Percentiles rank a stretch among this genome's conserved stretches.
Conservation (phyloP, 2,888 invertebrate species). For the Ceratothoa steindachneri region DNA sequence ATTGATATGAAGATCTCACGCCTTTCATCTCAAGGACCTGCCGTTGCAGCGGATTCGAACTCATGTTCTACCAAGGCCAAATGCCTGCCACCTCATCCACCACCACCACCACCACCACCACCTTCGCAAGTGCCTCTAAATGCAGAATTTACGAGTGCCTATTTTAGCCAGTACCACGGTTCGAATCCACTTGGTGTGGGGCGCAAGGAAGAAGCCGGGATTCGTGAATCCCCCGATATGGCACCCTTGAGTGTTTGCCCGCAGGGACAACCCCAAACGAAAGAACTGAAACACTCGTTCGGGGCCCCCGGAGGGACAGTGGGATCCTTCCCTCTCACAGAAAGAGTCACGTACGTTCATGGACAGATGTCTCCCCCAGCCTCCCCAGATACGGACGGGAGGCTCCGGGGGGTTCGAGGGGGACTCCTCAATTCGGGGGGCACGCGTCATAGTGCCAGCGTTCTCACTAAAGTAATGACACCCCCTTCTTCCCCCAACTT, state of each 20-base stretch:
- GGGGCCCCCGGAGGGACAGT: background rate
- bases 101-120: no score
- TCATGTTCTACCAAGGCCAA: background rate
- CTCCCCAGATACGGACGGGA: slow-evolving; percentile 44
- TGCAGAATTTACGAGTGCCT: background rate
- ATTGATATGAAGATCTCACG: no score
- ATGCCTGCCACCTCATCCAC: background rate
- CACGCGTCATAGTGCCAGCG: slow-evolving; percentile 21
- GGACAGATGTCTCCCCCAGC: slow-evolving; percentile 48
- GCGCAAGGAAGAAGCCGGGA: background rate
- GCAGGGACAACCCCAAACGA: background rate
- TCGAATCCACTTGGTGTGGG: background rate
- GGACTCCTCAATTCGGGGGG: slow-evolving; percentile 15
- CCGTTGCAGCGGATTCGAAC: background rate
- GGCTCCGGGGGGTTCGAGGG: slow-evolving; percentile 23
- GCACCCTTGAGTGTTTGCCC: background rate
- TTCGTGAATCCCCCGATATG: background rate
- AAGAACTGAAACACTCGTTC: background rate
- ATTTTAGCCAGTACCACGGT: background rate
- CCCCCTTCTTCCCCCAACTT: slow-evolving; percentile 50
- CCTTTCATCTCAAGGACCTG: background rate
- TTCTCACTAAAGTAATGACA: slow-evolving; percentile 49
- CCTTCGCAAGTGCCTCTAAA: background rate
- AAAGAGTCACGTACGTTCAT: slow-evolving; percentile 46
- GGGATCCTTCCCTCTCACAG: background rate